Evolutionary conservation across 1,140 invertebrate species (phyloP).

Genomic region (Bombus huntii): DNA sequence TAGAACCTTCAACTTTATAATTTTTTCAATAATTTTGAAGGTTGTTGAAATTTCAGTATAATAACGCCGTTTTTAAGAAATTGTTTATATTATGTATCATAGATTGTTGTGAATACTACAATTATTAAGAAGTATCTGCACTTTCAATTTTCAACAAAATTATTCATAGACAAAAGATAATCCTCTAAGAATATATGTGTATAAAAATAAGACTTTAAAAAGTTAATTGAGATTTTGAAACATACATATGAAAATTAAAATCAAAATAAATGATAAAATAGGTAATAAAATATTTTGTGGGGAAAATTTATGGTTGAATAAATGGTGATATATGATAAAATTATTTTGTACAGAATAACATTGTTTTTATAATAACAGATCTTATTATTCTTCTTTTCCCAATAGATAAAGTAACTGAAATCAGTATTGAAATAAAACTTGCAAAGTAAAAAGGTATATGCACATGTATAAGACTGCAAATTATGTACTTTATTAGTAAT

Average conservation of each 20-base stretch:
- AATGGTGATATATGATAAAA: not conserved
- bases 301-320: conserved; percentile 15
- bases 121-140: conserved; percentile 35
- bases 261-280: conserved; percentile 45
- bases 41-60: conserved; percentile 44
- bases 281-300: conserved; percentile 40
- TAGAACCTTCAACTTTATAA: conserved; percentile 19
- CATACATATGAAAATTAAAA: conserved; percentile 42
- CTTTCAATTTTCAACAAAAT: conserved; percentile 37
- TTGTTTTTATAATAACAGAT: conserved; percentile 30
- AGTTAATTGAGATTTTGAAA: conserved; percentile 34
- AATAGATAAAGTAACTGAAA: conserved; percentile 30
- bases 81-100: conserved; percentile 39
- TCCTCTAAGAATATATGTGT: conserved; percentile 8
- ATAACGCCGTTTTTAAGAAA: conserved; percentile 44
- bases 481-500: conserved; percentile 39
- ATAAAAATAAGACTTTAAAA: conserved; percentile 24
- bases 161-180: conserved; percentile 31
- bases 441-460: conserved; percentile 19
- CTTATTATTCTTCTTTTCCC: conserved; percentile 32
- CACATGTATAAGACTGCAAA: conserved; percentile 50
- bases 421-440: conserved; percentile 35
- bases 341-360: conserved; percentile 35
- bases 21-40: conserved; percentile 26
- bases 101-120: conserved; percentile 36